Evolutionary conservation across 2,888 invertebrate species (phyloP).

Genomic region (Caenorhabditis sp.): DNA sequence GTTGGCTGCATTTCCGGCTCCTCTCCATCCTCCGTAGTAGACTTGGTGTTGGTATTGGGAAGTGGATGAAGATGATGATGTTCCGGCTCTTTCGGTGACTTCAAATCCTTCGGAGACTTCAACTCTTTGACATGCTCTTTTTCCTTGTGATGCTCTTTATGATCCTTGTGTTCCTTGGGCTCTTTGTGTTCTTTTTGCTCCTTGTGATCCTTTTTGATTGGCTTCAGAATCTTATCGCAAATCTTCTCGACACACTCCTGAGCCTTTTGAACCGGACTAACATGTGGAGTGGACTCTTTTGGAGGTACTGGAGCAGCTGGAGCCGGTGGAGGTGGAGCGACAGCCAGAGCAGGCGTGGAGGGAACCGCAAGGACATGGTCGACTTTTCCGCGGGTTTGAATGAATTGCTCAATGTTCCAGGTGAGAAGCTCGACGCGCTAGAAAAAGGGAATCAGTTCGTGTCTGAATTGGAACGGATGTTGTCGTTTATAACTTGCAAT

Average conservation of each 20-base stretch:
- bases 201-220: conserved; percentile 14
- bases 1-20: conserved; percentile 16
- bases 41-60: conserved; percentile 8
- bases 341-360: conserved; percentile 34
- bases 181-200: conserved; percentile 7
- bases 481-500: too few relatives aligned
- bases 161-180: too few relatives aligned
- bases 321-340: background rate
- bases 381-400: conserved; percentile 50
- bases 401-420: conserved; percentile 64
- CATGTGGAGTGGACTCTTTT: conserved; percentile 11
- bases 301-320: background rate
- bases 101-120: background rate
- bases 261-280: conserved; percentile 7
- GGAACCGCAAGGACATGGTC: conserved; percentile 34
- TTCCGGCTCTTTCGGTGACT: conserved; percentile 1
- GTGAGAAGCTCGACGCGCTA: conserved; percentile 60
- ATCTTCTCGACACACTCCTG: conserved; percentile 29
- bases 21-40: conserved; percentile 18
- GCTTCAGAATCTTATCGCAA: conserved; percentile 20
- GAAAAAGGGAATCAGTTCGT: background rate
- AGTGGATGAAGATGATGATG: conserved; percentile 6
- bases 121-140: background rate
- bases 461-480: background rate
- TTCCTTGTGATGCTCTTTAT: conserved; percentile 3